A percentile compares a stretch with the other conserved stretches of the same genome.
Conservation (phyloP, 2,113 vertebrate genomes). For the Mionectes macconnelli region DNA sequence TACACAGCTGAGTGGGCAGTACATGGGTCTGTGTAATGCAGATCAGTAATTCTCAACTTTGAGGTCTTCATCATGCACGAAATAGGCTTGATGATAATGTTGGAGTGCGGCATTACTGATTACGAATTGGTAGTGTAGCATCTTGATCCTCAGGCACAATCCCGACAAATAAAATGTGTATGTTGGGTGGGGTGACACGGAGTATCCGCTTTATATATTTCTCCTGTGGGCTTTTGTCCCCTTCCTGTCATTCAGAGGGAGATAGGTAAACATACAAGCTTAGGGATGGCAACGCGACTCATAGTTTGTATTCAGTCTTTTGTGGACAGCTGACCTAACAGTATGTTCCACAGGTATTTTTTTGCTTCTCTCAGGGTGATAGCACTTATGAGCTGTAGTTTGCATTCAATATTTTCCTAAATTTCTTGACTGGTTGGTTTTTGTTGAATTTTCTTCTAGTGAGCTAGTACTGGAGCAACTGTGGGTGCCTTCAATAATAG, state of each 20-base stretch:
- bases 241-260: neutral
- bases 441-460: neutral
- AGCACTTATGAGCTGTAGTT: neutral
- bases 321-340: neutral
- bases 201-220: neutral
- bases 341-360: neutral
- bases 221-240: neutral
- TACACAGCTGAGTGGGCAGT: neutral
- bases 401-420: neutral
- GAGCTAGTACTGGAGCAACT: neutral
- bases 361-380: neutral
- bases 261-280: neutral
- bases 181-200: neutral
- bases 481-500: neutral
- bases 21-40: neutral
- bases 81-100: neutral
- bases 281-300: neutral
- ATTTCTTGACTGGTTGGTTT: neutral
- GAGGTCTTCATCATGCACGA: neutral
- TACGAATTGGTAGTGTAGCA: neutral
- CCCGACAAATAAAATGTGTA: fast-evolving
- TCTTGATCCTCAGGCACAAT: neutral
- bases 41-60: neutral
- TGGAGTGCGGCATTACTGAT: fast-evolving
- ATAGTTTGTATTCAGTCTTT: fast-evolving